Percentiles rank a stretch among this genome's conserved stretches.
Conservation (phyloP, 2,113 vertebrate genomes). For the Phyllostomus hastatus region DNA sequence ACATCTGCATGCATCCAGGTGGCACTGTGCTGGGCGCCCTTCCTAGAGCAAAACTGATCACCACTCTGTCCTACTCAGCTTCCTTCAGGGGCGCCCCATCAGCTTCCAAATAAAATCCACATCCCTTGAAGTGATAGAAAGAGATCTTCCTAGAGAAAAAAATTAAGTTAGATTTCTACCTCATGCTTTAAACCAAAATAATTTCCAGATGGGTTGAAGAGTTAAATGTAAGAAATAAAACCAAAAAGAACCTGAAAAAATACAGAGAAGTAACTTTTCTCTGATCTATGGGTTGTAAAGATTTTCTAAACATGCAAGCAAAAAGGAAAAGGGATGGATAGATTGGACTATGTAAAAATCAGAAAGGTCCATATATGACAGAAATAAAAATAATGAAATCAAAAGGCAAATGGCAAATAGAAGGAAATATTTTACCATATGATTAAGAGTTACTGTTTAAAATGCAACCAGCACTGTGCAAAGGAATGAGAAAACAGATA, state of each 20-base stretch:
- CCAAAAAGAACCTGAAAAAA: conserved; percentile 11
- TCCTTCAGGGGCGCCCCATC: neutral
- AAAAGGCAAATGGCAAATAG: neutral
- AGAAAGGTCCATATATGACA: conserved; percentile 27
- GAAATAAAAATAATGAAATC: neutral
- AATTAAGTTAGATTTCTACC: conserved; percentile 52
- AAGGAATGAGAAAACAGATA: neutral
- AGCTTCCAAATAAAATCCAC: conserved; percentile 61
- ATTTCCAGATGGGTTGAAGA: conserved; percentile 73
- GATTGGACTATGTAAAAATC: neutral
- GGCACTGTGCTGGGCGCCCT: neutral
- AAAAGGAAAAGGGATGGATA: neutral
- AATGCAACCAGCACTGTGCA: neutral
- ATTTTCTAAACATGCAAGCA: conserved; percentile 34
- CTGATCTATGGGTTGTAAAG: conserved; percentile 53
- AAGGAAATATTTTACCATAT: neutral
- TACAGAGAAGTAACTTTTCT: neutral
- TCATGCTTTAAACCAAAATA: conserved; percentile 65
- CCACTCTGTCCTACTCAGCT: neutral
- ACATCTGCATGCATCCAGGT: neutral
- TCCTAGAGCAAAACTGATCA: neutral
- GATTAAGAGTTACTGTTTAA: conserved; percentile 3
- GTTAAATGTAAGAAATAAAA: conserved; percentile 68
- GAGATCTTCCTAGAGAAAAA: conserved; percentile 51
- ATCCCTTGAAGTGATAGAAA: conserved; percentile 51